A percentile compares a stretch with the other conserved stretches of the same genome.
Evolutionary conservation across 2,113 vertebrate genomes (phyloP).

Genomic region (Atractosteus spatula): DNA sequence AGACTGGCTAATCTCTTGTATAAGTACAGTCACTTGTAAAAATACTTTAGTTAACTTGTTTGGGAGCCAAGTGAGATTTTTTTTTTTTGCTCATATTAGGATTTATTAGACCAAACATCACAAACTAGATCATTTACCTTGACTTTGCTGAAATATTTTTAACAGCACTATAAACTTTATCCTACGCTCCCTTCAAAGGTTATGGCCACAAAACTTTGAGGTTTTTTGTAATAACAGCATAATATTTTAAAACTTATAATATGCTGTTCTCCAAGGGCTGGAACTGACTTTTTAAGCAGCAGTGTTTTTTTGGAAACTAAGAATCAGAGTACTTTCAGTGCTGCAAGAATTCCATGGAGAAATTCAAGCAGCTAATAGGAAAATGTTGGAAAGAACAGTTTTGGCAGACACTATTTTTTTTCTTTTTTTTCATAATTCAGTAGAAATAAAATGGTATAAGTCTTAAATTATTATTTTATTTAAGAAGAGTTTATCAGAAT

Average conservation of each 20-base stretch:
- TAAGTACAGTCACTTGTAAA: conserved; percentile 45
- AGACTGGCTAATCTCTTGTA: conserved; percentile 44
- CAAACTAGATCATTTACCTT: conserved; percentile 39
- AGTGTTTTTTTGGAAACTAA: conserved; percentile 21
- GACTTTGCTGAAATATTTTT: conserved; percentile 48
- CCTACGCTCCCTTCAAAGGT: conserved; percentile 39
- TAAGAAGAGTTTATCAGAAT: too few relatives aligned
- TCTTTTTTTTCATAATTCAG: not conserved
- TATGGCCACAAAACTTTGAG: conserved; percentile 29
- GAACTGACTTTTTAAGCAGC: conserved; percentile 28
- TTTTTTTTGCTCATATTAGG: conserved; percentile 37
- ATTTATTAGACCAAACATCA: conserved; percentile 61
- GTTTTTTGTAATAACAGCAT: conserved; percentile 39
- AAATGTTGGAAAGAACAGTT: conserved; percentile 19
- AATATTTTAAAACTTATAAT: conserved; percentile 40
- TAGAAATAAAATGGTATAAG: too few relatives aligned
- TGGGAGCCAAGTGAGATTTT: conserved; percentile 37
- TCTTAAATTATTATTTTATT: too few relatives aligned
- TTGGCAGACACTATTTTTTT: conserved; percentile 10
- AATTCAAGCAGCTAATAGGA: conserved; percentile 1
- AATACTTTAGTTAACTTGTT: conserved; percentile 36
- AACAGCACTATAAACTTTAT: conserved; percentile 49
- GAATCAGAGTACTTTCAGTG: conserved; percentile 8
- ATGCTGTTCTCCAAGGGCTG: conserved; percentile 34
- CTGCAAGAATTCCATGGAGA: not conserved